Conservation (phyloP, 2,797 vertebrate species). For the Gymnopithys bicolor region DNA sequence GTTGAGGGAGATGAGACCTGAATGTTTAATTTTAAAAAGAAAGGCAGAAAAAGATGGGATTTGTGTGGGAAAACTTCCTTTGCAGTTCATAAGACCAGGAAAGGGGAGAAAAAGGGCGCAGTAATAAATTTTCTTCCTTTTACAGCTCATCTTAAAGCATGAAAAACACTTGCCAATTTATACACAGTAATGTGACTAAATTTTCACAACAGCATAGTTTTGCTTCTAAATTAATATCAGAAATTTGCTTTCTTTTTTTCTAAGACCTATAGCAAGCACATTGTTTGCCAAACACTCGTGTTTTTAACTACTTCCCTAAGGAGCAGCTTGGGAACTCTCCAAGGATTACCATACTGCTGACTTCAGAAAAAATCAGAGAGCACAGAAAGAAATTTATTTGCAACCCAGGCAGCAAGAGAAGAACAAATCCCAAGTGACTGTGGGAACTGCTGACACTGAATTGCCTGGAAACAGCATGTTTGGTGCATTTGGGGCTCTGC, state of each 20-base stretch:
- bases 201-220: background rate
- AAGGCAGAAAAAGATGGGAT: background rate
- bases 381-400: conserved; percentile 22
- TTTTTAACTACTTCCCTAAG: background rate
- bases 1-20: background rate
- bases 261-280: background rate
- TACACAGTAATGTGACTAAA: background rate
- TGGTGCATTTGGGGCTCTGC: background rate
- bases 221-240: background rate
- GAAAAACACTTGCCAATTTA: background rate
- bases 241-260: background rate
- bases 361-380: background rate
- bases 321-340: conserved; percentile 18
- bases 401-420: background rate
- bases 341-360: conserved; percentile 36
- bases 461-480: background rate
- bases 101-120: background rate
- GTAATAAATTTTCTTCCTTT: background rate
- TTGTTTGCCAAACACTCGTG: background rate
- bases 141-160: background rate
- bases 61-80: conserved; percentile 5
- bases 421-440: background rate
- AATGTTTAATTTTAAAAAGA: conserved; percentile 15
- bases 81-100: background rate
- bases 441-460: background rate